These are phyloP conservation scores for Sebastes diaconus DNA, from an alignment of 2,797 vertebrate genomes.

Conservation along the genomic window DNA sequence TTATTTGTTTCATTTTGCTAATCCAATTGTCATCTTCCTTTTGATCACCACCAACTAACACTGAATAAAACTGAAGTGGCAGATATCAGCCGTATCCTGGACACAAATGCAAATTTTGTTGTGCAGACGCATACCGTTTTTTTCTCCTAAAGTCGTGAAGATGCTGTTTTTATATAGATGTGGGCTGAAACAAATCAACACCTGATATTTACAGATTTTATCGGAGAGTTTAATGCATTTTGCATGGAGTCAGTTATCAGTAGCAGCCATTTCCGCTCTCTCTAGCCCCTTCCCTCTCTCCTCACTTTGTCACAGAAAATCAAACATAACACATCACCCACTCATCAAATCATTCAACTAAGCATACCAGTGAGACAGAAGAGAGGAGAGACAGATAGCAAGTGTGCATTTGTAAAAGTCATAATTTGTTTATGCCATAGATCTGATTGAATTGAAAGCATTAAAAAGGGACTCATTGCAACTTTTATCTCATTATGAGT, in stretches of 20 bases:
- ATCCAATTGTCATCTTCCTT: neutral
- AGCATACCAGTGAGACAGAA: slow-evolving; percentile 50
- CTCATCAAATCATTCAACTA: slow-evolving; percentile 70
- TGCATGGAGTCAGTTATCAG: slow-evolving; percentile 23
- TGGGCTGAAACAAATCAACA: slow-evolving; percentile 2
- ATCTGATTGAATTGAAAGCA: slow-evolving; percentile 33
- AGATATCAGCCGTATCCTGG: neutral
- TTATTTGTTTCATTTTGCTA: neutral
- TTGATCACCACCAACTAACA: slow-evolving; percentile 2
- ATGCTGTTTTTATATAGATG: neutral
- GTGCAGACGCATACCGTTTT: neutral
- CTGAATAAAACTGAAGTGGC: slow-evolving; percentile 10
- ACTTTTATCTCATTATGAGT: slow-evolving; percentile 22
- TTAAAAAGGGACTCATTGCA: slow-evolving; percentile 12
- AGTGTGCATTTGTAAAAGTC: slow-evolving; percentile 51
- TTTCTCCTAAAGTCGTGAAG: neutral
- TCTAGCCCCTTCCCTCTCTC: slow-evolving; percentile 13
- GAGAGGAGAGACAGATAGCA: slow-evolving; percentile 38
- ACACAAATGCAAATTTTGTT: neutral
- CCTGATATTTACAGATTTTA: slow-evolving; percentile 2
- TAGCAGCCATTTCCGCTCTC: slow-evolving; percentile 42
- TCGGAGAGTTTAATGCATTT: slow-evolving; percentile 25
- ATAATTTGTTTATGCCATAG: slow-evolving; percentile 45
- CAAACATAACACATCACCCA: slow-evolving; percentile 75
- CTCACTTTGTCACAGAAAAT: slow-evolving; percentile 68